phyloP scores from a whole-genome alignment of 2,888 invertebrate genomes.

The Apodemia zela region DNA sequence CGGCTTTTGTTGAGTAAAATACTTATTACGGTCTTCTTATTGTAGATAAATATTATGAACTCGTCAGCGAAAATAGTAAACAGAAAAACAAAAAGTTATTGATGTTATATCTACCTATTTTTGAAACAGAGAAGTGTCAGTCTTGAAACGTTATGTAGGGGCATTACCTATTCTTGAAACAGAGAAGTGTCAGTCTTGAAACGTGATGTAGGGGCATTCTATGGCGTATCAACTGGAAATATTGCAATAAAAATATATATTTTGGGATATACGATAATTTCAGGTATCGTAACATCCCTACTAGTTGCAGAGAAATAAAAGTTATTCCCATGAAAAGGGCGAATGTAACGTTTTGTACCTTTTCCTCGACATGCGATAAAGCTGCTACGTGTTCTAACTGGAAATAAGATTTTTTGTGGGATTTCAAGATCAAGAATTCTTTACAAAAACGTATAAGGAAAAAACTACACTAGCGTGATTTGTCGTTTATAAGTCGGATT shows the following conservation, averaged over 20 bases:
- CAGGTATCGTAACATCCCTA: slow-evolving; percentile 13
- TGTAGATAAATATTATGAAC: no score
- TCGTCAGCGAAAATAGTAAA: no score
- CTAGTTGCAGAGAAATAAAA: slow-evolving; percentile 10
- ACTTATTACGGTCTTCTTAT: no score
- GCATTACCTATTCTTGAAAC: no score
- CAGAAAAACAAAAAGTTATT: no score
- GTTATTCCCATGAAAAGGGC: slow-evolving; percentile 18
- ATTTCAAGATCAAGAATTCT: slow-evolving; percentile 1
- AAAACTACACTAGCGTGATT: neutral
- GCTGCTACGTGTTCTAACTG: slow-evolving; percentile 28
- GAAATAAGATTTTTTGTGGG: slow-evolving; percentile 16
- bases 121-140: no score
- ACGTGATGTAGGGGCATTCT: no score
- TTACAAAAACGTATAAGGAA: neutral
- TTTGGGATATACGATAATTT: neutral
- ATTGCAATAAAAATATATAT: neutral
- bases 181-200: no score
- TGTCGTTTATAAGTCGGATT: neutral
- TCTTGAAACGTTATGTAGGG: no score
- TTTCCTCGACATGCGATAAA: slow-evolving; percentile 26
- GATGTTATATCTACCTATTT: no score
- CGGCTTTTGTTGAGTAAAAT: no score
- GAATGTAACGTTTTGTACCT: slow-evolving; percentile 20
- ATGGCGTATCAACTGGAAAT: no score